A percentile compares a stretch with the other conserved stretches of the same genome.
Evolutionary conservation across 1,140 invertebrate genomes (phyloP).

Genomic region (Zaprionus gabonicus): DNA sequence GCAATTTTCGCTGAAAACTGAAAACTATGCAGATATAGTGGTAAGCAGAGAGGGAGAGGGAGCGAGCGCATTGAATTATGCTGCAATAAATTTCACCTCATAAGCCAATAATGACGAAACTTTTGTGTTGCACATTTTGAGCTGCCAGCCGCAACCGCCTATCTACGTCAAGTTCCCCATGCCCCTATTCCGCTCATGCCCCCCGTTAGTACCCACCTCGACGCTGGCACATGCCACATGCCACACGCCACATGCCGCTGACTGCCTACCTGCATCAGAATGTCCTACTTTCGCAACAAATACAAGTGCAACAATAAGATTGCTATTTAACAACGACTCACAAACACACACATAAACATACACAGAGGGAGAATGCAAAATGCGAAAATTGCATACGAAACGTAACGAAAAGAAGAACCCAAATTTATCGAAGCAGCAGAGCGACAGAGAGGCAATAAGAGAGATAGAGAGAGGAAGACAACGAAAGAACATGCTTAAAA

Average conservation of each 20-base stretch:
- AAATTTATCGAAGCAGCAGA: slow-evolving; percentile 68
- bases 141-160: slow-evolving; percentile 37
- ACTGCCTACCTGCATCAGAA: slow-evolving; percentile 70
- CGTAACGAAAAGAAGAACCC: slow-evolving; percentile 61
- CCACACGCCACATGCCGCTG: slow-evolving; percentile 21
- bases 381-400: slow-evolving; percentile 79
- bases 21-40: not conserved
- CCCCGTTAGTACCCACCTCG: not conserved
- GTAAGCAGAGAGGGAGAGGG: not conserved
- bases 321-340: slow-evolving; percentile 65
- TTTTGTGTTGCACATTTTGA: slow-evolving; percentile 79
- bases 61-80: slow-evolving; percentile 67
- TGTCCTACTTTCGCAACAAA: slow-evolving; percentile 79
- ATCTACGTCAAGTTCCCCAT: not conserved
- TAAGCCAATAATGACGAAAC: slow-evolving; percentile 82
- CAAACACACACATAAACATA: slow-evolving; percentile 19
- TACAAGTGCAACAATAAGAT: slow-evolving; percentile 66
- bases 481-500: no score
- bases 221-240: slow-evolving; percentile 12
- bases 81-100: slow-evolving; percentile 81
- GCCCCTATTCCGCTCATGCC: not conserved
- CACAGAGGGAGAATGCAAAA: slow-evolving; percentile 51
- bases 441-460: slow-evolving; percentile 19
- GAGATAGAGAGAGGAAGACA: not conserved
- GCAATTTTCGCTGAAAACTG: slow-evolving; percentile 24